These are phyloP conservation scores for Drosophila pseudotakahashii DNA, from an alignment of 2,888 invertebrate genomes.

Conservation along the genomic window DNA sequence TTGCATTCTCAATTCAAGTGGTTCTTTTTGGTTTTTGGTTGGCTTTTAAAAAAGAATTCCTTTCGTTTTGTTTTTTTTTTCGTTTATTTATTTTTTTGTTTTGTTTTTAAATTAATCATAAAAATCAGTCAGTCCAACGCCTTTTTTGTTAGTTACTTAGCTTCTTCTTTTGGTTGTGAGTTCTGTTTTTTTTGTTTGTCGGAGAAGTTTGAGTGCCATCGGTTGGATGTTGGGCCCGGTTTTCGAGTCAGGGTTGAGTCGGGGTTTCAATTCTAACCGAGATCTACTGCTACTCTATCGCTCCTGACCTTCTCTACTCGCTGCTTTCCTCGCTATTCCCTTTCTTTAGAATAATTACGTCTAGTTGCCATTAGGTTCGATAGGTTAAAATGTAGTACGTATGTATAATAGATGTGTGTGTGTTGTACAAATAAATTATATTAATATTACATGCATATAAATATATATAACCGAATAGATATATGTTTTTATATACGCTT, in stretches of 20 bases:
- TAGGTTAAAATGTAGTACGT: slow-evolving; percentile 74
- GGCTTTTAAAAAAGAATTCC: slow-evolving; percentile 30
- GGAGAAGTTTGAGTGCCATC: slow-evolving; percentile 9
- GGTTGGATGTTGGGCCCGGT: slow-evolving; percentile 23
- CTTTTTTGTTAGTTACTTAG: slow-evolving; percentile 55
- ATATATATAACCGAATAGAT: slow-evolving; percentile 47
- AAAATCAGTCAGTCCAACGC: slow-evolving; percentile 78
- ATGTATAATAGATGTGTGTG: slow-evolving; percentile 60
- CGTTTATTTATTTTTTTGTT: slow-evolving; percentile 11
- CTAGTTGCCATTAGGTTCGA: slow-evolving; percentile 57
- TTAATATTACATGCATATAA: slow-evolving; percentile 41
- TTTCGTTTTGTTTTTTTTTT: slow-evolving; percentile 11
- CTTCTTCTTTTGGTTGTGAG: slow-evolving; percentile 49
- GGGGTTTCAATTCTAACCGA: slow-evolving; percentile 14
- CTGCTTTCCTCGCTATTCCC: slow-evolving; percentile 22
- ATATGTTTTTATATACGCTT: slow-evolving; percentile 41
- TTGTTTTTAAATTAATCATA: slow-evolving; percentile 61
- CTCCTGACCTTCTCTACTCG: slow-evolving; percentile 20
- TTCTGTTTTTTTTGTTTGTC: slow-evolving; percentile 17
- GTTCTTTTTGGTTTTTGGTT: slow-evolving; percentile 41
- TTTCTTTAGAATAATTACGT: slow-evolving; percentile 55
- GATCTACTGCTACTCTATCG: slow-evolving; percentile 24
- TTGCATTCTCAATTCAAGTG: slow-evolving; percentile 45
- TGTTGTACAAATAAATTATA: slow-evolving; percentile 53
- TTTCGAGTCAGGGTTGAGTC: slow-evolving; percentile 2